Percentiles rank a stretch among this genome's conserved stretches.
These are phyloP conservation scores for Hydrolagus affinis DNA, from an alignment of 2,113 vertebrate species.

Conservation along the genomic window DNA sequence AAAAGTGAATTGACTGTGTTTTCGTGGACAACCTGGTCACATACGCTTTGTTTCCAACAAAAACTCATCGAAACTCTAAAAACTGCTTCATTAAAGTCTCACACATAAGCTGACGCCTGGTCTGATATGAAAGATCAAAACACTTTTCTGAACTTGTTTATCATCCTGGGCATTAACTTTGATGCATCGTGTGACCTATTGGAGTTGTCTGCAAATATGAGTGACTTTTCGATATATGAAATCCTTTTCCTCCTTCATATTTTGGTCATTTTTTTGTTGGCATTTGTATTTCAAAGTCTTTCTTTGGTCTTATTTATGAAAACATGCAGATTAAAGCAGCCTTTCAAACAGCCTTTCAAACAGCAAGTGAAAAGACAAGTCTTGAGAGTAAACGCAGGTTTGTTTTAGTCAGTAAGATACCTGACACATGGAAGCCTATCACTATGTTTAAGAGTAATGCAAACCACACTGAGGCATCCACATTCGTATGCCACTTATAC, in stretches of 20 bases:
- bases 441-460: too few relatives aligned
- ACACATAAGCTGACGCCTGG: neutral
- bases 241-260: neutral
- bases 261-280: neutral
- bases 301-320: conserved; percentile 1
- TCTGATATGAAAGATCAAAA: conserved; percentile 25
- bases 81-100: neutral
- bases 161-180: conserved; percentile 31
- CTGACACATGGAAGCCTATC: too few relatives aligned
- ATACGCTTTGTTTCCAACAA: neutral
- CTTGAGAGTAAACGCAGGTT: too few relatives aligned
- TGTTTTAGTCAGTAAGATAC: too few relatives aligned
- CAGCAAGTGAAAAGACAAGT: neutral
- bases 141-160: conserved; percentile 24
- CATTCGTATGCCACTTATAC: too few relatives aligned
- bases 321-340: neutral
- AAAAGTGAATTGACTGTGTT: too few relatives aligned
- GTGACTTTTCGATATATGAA: neutral
- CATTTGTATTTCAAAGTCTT: conserved; percentile 22
- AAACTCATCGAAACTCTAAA: neutral
- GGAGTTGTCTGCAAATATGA: conserved; percentile 19
- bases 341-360: neutral
- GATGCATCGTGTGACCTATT: conserved; percentile 17
- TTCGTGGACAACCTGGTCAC: too few relatives aligned
- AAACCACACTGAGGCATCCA: too few relatives aligned